Conservation (phyloP, 2,113 vertebrate species). For the Colius striatus region DNA sequence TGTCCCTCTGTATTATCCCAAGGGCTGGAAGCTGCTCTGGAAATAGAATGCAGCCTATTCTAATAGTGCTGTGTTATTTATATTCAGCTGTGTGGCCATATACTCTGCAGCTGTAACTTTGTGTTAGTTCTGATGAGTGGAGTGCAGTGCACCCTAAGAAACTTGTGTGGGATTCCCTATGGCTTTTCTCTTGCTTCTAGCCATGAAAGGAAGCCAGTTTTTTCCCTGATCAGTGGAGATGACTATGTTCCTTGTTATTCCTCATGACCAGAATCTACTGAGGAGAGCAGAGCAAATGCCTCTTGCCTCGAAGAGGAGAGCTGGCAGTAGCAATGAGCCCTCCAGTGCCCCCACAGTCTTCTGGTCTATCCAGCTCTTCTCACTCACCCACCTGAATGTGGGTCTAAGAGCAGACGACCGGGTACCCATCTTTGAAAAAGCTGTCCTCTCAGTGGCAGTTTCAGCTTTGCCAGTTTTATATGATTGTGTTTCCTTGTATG, state of each 20-base stretch:
- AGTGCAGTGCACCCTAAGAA: not conserved
- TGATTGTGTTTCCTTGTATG: not conserved
- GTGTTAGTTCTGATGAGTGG: not conserved
- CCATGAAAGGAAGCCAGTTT: not conserved
- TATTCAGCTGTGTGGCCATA: not conserved
- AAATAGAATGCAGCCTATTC: not conserved
- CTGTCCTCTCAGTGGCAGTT: not conserved
- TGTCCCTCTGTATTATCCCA: rapidly evolving
- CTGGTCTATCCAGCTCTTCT: not conserved
- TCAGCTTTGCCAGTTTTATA: not conserved
- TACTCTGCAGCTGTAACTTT: not conserved
- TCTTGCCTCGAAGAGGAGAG: not conserved
- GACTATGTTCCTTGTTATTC: not conserved
- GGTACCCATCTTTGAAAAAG: not conserved
- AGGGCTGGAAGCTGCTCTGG: not conserved
- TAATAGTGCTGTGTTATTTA: not conserved
- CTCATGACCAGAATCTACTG: not conserved
- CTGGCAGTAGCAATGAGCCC: not conserved
- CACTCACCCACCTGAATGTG: rapidly evolving
- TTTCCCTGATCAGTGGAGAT: not conserved
- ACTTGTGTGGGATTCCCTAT: not conserved
- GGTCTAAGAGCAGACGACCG: not conserved
- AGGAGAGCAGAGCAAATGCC: not conserved
- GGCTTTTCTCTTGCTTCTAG: not conserved
- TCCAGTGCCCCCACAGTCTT: not conserved